A percentile compares a stretch with the other conserved stretches of the same genome.
These are phyloP conservation scores for Hassar affinis DNA, from an alignment of 2,113 vertebrate species.

Conservation along the genomic window DNA sequence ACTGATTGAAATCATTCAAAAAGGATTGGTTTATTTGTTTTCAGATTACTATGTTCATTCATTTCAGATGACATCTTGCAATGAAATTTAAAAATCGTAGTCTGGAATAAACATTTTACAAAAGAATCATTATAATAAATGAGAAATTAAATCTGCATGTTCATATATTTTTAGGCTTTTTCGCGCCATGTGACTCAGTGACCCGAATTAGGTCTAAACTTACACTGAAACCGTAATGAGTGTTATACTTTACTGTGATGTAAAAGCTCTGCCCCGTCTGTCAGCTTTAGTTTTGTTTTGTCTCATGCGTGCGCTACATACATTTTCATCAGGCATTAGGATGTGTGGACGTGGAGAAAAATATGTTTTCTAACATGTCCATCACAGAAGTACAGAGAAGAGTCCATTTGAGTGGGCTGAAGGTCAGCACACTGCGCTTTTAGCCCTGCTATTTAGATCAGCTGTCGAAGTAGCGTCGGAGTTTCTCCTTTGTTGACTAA, in stretches of 20 bases:
- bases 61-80: neutral
- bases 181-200: neutral
- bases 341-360: slow-evolving; percentile 15
- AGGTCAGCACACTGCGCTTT: slow-evolving; percentile 46
- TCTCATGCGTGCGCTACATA: slow-evolving; percentile 21
- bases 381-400: slow-evolving; percentile 32
- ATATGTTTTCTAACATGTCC: slow-evolving; percentile 41
- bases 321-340: slow-evolving; percentile 20
- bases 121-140: neutral
- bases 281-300: slow-evolving; percentile 34
- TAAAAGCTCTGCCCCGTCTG: neutral
- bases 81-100: neutral
- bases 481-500: slow-evolving; percentile 60
- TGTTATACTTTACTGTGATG: neutral
- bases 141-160: neutral
- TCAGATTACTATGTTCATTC: neutral
- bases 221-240: neutral
- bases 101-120: neutral
- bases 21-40: neutral
- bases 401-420: slow-evolving; percentile 37
- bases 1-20: too few species aligned
- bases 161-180: neutral
- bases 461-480: slow-evolving; percentile 47
- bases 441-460: slow-evolving; percentile 43
- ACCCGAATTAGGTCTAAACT: neutral